Conservation (phyloP, 2,113 vertebrate genomes). For the Cnemophilus loriae region DNA sequence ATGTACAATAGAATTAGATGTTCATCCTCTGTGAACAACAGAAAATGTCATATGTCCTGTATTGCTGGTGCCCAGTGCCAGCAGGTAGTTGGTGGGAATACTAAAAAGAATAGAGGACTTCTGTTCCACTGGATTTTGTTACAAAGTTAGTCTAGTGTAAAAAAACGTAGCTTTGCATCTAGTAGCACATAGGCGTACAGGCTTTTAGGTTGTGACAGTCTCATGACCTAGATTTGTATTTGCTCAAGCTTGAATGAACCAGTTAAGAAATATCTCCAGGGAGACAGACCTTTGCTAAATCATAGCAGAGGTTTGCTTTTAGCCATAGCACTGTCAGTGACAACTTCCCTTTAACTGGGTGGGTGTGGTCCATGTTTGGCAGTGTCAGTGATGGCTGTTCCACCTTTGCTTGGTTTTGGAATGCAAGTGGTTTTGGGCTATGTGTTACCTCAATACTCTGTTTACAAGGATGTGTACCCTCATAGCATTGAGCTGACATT, state of each 20-base stretch:
- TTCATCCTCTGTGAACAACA: neutral
- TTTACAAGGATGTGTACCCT: neutral
- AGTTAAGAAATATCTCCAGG: neutral
- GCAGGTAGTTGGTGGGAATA: neutral
- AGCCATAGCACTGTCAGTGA: neutral
- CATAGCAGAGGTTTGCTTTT: neutral
- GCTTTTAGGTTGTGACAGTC: neutral
- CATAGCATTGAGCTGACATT: neutral
- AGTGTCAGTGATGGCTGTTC: neutral
- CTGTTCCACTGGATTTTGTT: neutral
- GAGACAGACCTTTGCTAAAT: neutral
- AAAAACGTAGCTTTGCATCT: neutral
- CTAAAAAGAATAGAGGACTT: neutral
- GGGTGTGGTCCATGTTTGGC: rapidly evolving
- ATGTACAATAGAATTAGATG: neutral
- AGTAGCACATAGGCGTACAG: neutral
- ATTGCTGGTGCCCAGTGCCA: neutral
- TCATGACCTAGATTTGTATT: conserved; percentile 58
- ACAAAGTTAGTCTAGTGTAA: neutral
- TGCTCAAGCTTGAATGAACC: conserved; percentile 10
- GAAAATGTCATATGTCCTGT: neutral
- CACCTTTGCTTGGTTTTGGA: neutral
- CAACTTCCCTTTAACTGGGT: neutral
- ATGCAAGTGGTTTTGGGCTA: neutral
- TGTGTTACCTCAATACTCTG: neutral